Evolutionary conservation across 2,888 invertebrate species (phyloP).

Genomic region (Cancer borealis): DNA sequence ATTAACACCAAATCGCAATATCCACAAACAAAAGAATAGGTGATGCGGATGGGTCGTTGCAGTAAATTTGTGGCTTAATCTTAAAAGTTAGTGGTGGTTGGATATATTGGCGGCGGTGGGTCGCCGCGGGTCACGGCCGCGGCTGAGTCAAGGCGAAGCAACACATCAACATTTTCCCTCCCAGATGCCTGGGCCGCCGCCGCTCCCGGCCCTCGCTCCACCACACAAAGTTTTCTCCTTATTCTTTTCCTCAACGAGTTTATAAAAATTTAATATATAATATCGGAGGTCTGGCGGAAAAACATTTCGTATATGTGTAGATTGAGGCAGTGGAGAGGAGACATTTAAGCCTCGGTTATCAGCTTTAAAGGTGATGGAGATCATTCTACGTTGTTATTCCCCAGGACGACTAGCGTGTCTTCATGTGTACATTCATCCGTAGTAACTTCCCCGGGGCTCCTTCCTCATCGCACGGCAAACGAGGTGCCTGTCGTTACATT

Average conservation of each 20-base stretch:
- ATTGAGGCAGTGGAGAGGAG: not conserved
- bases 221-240: conserved; percentile 38
- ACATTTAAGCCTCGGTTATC: not conserved
- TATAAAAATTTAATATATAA: conserved; percentile 43
- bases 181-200: not conserved
- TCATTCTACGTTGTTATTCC: not conserved
- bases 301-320: conserved; percentile 33
- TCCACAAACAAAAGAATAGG: not conserved
- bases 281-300: conserved; percentile 36
- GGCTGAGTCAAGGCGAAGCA: not conserved
- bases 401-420: not conserved
- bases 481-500: not conserved
- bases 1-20: not conserved
- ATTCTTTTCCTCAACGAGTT: conserved; percentile 38
- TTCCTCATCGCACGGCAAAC: not conserved
- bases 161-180: conserved; percentile 43
- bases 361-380: not conserved
- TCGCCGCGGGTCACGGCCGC: not conserved
- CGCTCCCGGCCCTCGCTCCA: conserved; percentile 18
- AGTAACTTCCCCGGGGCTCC: not conserved
- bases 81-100: conserved; percentile 1
- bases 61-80: conserved; percentile 15
- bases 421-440: not conserved
- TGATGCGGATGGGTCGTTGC: not conserved
- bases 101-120: not conserved